A percentile compares a stretch with the other conserved stretches of the same genome.
These are phyloP conservation scores for Channa striata DNA, from an alignment of 2,797 vertebrate species.

Conservation along the genomic window DNA sequence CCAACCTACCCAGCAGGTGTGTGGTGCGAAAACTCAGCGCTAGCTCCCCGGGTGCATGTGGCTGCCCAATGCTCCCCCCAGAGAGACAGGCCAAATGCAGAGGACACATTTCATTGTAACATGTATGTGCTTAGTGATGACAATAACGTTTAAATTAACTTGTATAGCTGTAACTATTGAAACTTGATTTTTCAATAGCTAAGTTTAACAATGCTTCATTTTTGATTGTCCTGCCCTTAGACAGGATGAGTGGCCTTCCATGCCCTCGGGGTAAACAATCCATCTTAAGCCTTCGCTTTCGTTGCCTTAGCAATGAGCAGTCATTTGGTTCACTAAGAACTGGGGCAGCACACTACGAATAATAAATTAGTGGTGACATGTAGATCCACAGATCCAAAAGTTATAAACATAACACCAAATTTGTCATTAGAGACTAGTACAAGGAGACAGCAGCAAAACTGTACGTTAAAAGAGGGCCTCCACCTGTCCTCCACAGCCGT, in stretches of 20 bases:
- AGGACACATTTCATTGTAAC: too few relatives aligned
- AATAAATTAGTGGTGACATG: background rate
- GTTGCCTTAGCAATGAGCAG: slow-evolving; percentile 11
- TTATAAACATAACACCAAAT: background rate
- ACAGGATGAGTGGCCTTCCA: slow-evolving; percentile 2
- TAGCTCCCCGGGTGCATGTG: too few relatives aligned
- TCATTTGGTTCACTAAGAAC: slow-evolving; percentile 11
- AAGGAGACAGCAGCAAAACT: background rate
- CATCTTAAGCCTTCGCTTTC: slow-evolving; percentile 35
- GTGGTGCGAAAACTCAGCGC: too few relatives aligned
- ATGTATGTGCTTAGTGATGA: too few relatives aligned
- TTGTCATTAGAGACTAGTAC: background rate
- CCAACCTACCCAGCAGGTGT: too few relatives aligned
- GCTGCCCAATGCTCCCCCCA: too few relatives aligned
- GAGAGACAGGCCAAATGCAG: too few relatives aligned
- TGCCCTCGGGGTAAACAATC: slow-evolving; percentile 16
- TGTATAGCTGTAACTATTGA: too few relatives aligned
- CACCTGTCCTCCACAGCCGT: slow-evolving; percentile 98
- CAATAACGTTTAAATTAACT: too few relatives aligned
- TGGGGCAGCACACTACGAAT: slow-evolving; percentile 17
- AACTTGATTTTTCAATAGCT: background rate
- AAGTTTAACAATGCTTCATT: background rate
- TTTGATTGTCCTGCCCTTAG: background rate
- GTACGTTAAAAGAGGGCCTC: background rate
- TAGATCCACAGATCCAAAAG: background rate